Conservation (phyloP, 2,113 vertebrate species). For the Chroicocephalus ridibundus region DNA sequence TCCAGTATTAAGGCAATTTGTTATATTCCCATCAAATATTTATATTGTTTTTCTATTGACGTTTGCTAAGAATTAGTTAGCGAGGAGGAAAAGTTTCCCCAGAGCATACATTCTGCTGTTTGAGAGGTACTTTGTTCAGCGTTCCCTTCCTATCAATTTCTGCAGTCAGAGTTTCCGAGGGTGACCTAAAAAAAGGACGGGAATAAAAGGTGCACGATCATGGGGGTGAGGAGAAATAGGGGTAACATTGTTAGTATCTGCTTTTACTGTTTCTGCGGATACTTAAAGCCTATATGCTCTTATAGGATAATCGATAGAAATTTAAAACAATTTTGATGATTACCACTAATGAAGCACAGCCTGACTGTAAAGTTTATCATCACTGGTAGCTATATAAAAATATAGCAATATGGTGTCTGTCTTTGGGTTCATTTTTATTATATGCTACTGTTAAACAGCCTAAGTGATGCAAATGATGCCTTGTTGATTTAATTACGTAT, state of each 20-base stretch:
- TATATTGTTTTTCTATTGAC: slow-evolving; percentile 37
- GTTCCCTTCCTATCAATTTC: background rate
- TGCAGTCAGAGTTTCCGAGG: background rate
- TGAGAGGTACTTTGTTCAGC: background rate
- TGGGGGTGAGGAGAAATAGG: background rate
- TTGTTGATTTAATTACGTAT: background rate
- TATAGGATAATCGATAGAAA: background rate
- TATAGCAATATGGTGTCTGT: background rate
- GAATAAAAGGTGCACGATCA: fast-evolving
- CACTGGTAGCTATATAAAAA: background rate
- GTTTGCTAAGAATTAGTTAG: background rate
- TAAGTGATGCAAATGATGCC: background rate
- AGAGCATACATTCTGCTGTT: background rate
- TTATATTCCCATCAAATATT: slow-evolving; percentile 73
- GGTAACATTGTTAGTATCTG: background rate
- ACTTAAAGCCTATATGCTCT: background rate
- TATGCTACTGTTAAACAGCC: background rate
- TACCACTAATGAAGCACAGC: background rate
- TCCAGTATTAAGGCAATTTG: slow-evolving; percentile 34
- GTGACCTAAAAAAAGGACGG: background rate
- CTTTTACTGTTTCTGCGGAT: background rate
- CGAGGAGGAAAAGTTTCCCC: background rate
- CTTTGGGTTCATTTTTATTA: background rate
- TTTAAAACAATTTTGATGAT: background rate
- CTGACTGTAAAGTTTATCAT: background rate